A percentile compares a stretch with the other conserved stretches of the same genome.
Conservation (phyloP, 2,113 vertebrate genomes). For the Mus spicilegus region DNA sequence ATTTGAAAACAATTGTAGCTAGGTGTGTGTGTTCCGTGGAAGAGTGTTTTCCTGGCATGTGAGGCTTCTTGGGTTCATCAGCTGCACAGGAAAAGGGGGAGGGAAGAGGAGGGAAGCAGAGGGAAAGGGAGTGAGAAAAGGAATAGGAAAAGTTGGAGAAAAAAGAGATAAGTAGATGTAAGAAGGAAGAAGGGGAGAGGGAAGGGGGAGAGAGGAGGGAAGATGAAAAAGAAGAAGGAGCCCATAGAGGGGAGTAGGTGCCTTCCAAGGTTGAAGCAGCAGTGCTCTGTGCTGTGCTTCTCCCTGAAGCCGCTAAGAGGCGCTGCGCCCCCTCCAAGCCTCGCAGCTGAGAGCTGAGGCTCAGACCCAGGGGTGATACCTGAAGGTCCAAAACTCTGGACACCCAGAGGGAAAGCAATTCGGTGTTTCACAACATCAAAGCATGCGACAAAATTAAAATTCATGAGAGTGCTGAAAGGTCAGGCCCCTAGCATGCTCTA, state of each 20-base stretch:
- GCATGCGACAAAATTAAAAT: neutral
- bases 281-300: neutral
- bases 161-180: no score
- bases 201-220: no score
- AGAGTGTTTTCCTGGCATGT: neutral
- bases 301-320: neutral
- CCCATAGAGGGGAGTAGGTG: neutral
- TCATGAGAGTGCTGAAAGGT: neutral
- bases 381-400: neutral
- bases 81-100: neutral
- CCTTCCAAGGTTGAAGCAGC: neutral
- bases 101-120: no score
- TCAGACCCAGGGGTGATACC: neutral
- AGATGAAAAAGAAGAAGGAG: neutral
- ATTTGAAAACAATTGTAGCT: neutral
- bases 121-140: neutral
- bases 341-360: fast-evolving
- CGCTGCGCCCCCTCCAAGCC: neutral
- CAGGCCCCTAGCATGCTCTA: neutral
- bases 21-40: neutral
- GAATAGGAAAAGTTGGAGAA: neutral
- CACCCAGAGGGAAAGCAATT: no score
- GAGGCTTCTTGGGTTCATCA: neutral
- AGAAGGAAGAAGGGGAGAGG: no score
- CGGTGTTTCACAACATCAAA: neutral